Evolutionary conservation across 2,888 invertebrate genomes (phyloP).

Genomic region (Netelia virgata): DNA sequence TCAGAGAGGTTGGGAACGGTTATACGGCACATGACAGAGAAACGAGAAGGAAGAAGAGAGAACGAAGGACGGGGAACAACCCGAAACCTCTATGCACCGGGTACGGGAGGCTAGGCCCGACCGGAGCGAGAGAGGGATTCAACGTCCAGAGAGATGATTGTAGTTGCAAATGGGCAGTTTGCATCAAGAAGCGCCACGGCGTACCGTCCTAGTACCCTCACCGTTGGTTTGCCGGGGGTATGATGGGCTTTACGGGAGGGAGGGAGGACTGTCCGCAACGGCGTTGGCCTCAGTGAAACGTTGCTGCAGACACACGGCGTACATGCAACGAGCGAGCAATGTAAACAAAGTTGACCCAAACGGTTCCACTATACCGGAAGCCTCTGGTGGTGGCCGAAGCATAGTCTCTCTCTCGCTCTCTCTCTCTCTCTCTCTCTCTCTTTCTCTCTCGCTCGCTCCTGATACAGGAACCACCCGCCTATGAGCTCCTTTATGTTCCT

Average conservation of each 20-base stretch:
- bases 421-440: constrained; percentile 59
- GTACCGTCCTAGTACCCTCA: constrained; percentile 16
- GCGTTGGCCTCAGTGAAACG: constrained; percentile 33
- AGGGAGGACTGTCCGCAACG: constrained; percentile 55
- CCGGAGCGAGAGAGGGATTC: constrained; percentile 73
- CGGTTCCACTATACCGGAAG: constrained; percentile 74
- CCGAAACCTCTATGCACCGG: not conserved
- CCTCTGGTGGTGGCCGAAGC: constrained; percentile 54
- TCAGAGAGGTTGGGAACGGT: constrained; percentile 53
- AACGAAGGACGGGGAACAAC: not conserved
- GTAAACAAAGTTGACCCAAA: constrained; percentile 84
- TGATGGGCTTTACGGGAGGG: constrained; percentile 49
- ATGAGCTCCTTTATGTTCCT: constrained; percentile 16
- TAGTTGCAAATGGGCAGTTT: constrained; percentile 85
- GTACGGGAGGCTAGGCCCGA: constrained; percentile 1
- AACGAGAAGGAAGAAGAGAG: not conserved
- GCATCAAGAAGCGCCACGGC: constrained; percentile 81
- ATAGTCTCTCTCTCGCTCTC: constrained; percentile 41
- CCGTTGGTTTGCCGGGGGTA: constrained; percentile 24
- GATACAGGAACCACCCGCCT: constrained; percentile 30
- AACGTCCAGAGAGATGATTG: constrained; percentile 82
- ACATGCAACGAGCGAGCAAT: constrained; percentile 79
- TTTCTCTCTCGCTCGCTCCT: constrained; percentile 48
- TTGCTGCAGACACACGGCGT: constrained; percentile 67
- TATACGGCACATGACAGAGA: constrained; percentile 21